Conservation (phyloP, 2,888 invertebrate genomes). For the Tipula confusa region DNA sequence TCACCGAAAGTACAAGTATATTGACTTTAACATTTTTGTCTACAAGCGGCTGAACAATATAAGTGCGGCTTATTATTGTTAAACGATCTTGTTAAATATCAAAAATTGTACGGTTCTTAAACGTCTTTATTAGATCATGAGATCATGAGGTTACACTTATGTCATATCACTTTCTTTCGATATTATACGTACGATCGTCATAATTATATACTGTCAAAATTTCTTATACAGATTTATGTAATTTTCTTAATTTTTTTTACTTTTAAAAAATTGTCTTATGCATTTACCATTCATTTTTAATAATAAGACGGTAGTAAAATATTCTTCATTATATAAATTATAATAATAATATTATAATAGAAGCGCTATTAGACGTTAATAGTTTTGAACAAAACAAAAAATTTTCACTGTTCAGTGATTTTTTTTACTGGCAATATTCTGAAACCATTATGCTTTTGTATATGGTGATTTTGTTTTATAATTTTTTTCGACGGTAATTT, state of each 20-base stretch:
- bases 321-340: background rate
- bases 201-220: background rate
- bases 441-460: too few relatives aligned
- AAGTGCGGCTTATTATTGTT: background rate
- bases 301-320: background rate
- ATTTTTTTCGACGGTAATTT: background rate
- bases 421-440: too few relatives aligned
- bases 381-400: background rate
- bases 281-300: background rate
- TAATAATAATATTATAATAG: background rate
- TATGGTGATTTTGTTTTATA: background rate
- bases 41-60: background rate
- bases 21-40: background rate
- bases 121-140: background rate
- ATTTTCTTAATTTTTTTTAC: background rate
- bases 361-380: background rate
- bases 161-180: background rate
- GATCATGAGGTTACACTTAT: background rate
- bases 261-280: background rate
- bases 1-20: background rate
- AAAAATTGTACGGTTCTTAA: background rate
- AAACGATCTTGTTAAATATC: background rate
- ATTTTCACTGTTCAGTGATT: background rate
- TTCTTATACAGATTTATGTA: background rate
- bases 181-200: background rate